Base-by-base conservation (phyloP, 2,888 invertebrate species). In the Leptothorax acervorum region DNA sequence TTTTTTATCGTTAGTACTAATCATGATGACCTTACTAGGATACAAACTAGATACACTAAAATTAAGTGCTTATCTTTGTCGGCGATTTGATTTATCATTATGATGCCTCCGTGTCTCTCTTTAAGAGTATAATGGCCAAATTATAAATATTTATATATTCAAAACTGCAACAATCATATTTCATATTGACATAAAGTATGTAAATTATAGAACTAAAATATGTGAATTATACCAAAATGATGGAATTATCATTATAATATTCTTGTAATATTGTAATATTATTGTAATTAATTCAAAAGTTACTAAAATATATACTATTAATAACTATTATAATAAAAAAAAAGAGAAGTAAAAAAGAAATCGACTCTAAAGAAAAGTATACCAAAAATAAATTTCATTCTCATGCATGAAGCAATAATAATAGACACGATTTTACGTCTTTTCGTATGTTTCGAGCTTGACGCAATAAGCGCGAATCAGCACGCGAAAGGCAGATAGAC, bases 11-110 rank as follows among this genome's bases (percentile, higher is more conserved):
- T 84, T 87, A 82, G 86, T 90, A 89, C 91, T 92, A 92, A 93
- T 93, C 93, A 92, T 85, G 81, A 87, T 86, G 87, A 90, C 91
- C 90, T 91, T 92, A 92, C 92, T 91, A 90, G 92, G 91, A 90
- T 90, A 91, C 90, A 91, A 89, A 92, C 92, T 92, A 93, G 90
- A 90, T 91, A 91, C 90, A 86, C 87, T 88, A 90, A 85, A 87
- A 85, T 86, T 83, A 35, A 31, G 62, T 82, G 48, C 86, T 83
- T 42, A 18, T 70, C 74, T 75, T 76, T 3, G 18, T 28, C 31
- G 8, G 23, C 9, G 23, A 68, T n/a, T 57, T 45, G 31, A n/a
- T 57, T 66, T 57, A 23, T 68, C 45, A 45, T 68, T 51, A 8
- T 65, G 55, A 65, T 8, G 8, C 28, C 45, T 48, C 8, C 28